These are phyloP conservation scores for Patella ulyssiponensis DNA, from an alignment of 2,888 invertebrate species.

Conservation along the genomic window DNA sequence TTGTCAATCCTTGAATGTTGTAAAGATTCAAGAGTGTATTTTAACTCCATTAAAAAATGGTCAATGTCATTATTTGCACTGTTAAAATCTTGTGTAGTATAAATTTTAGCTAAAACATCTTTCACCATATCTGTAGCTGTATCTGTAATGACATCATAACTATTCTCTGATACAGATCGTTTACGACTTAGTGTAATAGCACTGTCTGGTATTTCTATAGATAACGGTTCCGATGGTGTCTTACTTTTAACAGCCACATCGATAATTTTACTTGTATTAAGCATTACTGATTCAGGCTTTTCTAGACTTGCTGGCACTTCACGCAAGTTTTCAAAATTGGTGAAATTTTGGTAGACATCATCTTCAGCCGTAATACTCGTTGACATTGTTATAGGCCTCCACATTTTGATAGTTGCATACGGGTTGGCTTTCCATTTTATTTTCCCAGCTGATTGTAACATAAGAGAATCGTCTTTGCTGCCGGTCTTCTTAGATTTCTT, in stretches of 20 bases:
- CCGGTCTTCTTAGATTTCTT: slow-evolving; percentile 19
- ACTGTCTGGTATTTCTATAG: neutral
- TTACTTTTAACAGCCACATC: neutral
- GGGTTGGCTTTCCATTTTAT: slow-evolving; percentile 50
- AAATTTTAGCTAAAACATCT: slow-evolving; percentile 50
- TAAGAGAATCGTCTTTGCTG: slow-evolving; percentile 50
- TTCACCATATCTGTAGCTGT: slow-evolving; percentile 54
- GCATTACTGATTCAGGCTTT: neutral
- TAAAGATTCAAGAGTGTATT: slow-evolving; percentile 58
- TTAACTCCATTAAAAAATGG: slow-evolving; percentile 72
- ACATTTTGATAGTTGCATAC: slow-evolving; percentile 61
- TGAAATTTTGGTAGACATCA: slow-evolving; percentile 40
- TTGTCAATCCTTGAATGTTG: slow-evolving; percentile 50
- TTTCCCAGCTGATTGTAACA: slow-evolving; percentile 32
- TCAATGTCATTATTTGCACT: slow-evolving; percentile 58
- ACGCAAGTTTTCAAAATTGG: slow-evolving; percentile 35
- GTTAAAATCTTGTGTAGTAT: slow-evolving; percentile 51
- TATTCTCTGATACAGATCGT: slow-evolving; percentile 46
- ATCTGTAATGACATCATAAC: slow-evolving; percentile 54
- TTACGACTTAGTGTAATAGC: neutral
- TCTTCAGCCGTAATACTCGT: slow-evolving; percentile 42
- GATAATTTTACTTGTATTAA: neutral
- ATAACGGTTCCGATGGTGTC: neutral
- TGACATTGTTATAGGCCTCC: slow-evolving; percentile 57
- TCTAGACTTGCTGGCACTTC: neutral